Conservation (phyloP, 2,113 vertebrate species). For the Dasyurus viverrinus region DNA sequence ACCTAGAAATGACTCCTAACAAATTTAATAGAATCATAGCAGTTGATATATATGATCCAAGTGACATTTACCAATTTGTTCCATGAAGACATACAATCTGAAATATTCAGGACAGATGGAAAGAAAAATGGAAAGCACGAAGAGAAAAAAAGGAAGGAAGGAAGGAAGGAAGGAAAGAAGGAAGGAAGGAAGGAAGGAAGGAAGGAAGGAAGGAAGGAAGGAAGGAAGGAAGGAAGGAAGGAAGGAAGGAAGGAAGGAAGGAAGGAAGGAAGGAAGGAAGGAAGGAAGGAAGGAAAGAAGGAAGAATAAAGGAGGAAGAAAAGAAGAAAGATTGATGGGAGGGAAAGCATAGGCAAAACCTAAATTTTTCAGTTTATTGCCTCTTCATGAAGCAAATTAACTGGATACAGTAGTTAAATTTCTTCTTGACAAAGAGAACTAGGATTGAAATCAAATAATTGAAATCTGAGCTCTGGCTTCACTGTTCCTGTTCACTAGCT, state of each 20-base stretch:
- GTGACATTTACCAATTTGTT: background rate
- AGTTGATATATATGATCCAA: background rate
- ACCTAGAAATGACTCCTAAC: background rate
- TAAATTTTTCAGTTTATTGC: background rate
- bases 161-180: accelerated
- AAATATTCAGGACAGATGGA: background rate
- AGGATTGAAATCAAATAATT: background rate
- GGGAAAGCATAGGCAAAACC: background rate
- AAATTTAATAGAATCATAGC: background rate
- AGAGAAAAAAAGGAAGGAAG: background rate
- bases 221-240: accelerated
- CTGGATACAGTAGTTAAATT: background rate
- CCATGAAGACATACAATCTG: background rate
- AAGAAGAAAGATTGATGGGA: background rate
- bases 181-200: background rate
- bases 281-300: accelerated
- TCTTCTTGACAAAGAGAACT: background rate
- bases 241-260: background rate
- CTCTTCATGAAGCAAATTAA: background rate
- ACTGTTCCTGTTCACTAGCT: background rate
- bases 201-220: background rate
- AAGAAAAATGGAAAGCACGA: accelerated
- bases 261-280: background rate
- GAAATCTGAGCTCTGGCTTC: background rate
- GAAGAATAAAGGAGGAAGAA: background rate